Percentiles rank a stretch among this genome's conserved stretches.
Evolutionary conservation across 1,140 invertebrate genomes (phyloP).

Genomic region (Doryteuthis pealeii): DNA sequence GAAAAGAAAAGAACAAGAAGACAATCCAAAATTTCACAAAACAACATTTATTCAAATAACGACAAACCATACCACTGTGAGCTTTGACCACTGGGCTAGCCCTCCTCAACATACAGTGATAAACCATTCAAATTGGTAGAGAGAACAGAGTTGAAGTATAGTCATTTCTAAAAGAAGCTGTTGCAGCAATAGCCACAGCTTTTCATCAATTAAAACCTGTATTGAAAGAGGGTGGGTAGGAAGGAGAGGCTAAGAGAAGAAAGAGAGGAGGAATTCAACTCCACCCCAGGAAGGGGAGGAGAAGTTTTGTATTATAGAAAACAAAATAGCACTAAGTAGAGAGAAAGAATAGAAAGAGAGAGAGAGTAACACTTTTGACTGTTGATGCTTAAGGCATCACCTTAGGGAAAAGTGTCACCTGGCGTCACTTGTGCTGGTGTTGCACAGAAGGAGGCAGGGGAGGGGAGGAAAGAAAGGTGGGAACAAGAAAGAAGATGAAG

Average conservation of each 20-base stretch:
- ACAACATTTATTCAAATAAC: conserved; percentile 52
- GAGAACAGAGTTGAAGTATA: background rate
- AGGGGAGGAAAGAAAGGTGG: background rate
- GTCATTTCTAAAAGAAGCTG: background rate
- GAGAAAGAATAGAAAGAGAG: no score
- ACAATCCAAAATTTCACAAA: conserved; percentile 29
- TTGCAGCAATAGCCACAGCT: background rate
- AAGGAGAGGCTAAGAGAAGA: background rate
- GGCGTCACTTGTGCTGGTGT: background rate
- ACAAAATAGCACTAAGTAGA: no score
- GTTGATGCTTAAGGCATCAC: no score
- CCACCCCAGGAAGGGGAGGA: background rate
- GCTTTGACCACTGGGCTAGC: conserved; percentile 16
- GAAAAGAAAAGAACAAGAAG: conserved; percentile 15
- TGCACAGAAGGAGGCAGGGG: background rate
- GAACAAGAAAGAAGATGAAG: background rate
- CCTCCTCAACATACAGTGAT: conserved; percentile 15
- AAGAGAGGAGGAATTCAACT: background rate
- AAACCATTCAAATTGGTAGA: conserved; percentile 9
- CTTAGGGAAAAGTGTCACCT: background rate
- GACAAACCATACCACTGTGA: conserved; percentile 21
- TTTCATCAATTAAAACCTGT: background rate
- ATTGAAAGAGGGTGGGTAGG: no score
- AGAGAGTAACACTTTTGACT: no score
- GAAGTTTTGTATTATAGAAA: no score